Evolutionary conservation across 2,888 invertebrate species (phyloP).

Genomic region (Dasysyrphus albostriatus): DNA sequence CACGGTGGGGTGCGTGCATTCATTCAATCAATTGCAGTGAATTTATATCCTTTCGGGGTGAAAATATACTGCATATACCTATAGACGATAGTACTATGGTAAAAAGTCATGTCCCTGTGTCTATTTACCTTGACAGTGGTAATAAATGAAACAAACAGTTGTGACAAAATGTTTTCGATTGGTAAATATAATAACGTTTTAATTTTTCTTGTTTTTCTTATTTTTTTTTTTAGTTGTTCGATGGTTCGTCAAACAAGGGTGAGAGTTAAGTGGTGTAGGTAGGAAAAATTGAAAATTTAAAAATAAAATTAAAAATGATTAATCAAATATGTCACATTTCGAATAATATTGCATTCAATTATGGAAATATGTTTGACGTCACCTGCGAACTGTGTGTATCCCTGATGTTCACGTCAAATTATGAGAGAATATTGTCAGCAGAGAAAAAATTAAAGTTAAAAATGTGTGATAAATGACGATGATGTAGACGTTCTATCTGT

Average conservation of each 20-base stretch:
- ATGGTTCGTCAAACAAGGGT: background rate
- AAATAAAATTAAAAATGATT: conserved; percentile 46
- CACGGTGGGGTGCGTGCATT: conserved; percentile 34
- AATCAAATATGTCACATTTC: conserved; percentile 41
- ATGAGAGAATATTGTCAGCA: background rate
- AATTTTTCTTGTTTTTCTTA: conserved; percentile 38
- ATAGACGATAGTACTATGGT: conserved; percentile 23
- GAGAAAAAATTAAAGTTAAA: too few relatives aligned
- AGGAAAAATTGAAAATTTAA: conserved; percentile 29
- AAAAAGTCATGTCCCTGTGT: conserved; percentile 4
- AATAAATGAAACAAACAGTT: conserved; percentile 68
- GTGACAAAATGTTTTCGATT: conserved; percentile 71
- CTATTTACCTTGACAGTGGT: conserved; percentile 60
- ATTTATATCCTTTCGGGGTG: conserved; percentile 53
- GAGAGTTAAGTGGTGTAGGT: background rate
- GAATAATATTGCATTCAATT: conserved; percentile 38
- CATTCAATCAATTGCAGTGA: conserved; percentile 48
- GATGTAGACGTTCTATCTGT: too few relatives aligned
- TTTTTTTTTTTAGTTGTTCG: background rate
- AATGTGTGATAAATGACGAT: background rate
- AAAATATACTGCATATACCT: background rate
- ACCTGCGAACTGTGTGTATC: background rate
- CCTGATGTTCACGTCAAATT: background rate
- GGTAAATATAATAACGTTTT: conserved; percentile 60
- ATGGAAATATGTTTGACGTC: conserved; percentile 29